Conservation (phyloP, 2,888 invertebrate genomes). For the Acanthosepion lycidas region DNA sequence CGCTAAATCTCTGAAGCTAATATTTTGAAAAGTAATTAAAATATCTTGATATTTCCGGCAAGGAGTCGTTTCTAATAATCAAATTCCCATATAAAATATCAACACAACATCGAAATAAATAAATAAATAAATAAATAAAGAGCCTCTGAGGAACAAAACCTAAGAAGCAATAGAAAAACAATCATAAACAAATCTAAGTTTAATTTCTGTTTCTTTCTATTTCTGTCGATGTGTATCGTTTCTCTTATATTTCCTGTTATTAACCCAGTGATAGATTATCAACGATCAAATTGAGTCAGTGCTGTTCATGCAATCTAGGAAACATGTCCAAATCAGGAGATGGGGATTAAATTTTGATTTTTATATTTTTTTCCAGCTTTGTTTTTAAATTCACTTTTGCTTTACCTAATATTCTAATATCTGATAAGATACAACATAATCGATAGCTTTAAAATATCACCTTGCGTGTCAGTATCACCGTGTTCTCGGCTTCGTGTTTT, state of each 20-base stretch:
- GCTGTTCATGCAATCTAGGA: not conserved
- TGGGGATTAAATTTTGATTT: not conserved
- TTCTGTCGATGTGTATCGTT: not conserved
- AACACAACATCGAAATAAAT: not conserved
- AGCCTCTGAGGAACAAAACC: not conserved
- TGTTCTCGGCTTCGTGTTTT: not conserved
- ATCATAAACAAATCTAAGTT: not conserved
- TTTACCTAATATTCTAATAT: not conserved
- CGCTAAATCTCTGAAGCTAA: not conserved
- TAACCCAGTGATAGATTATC: not conserved
- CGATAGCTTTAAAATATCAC: not conserved
- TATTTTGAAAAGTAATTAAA: not conserved
- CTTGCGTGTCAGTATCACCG: not conserved
- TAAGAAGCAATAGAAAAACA: not conserved
- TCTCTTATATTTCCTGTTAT: not conserved
- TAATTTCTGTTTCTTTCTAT: not conserved
- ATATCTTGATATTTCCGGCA: not conserved
- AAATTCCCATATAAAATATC: not conserved
- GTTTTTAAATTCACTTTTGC: not conserved
- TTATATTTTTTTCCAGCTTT: not conserved
- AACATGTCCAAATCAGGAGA: not conserved
- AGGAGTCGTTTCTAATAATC: not conserved
- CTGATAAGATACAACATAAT: not conserved
- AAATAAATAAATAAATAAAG: not conserved
- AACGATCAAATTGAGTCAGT: not conserved